Evolutionary conservation across 2,797 vertebrate genomes (phyloP).

Genomic region (Labeo calbasu): DNA sequence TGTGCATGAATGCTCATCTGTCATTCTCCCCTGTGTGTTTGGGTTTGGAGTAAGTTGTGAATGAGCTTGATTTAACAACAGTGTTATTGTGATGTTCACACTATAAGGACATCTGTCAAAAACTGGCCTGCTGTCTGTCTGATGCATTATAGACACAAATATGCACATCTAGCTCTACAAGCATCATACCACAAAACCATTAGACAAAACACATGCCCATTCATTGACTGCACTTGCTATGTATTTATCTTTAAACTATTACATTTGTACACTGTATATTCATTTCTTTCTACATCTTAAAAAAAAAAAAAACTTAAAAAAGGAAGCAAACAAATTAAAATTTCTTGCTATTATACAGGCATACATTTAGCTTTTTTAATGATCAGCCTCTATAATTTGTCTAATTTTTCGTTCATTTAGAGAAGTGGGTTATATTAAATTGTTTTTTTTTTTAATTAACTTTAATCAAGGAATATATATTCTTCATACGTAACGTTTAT

Average conservation of each 20-base stretch:
- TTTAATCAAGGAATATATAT: not conserved
- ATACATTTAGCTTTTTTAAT: not conserved
- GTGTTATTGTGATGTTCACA: constrained; percentile 42
- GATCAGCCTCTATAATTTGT: not conserved
- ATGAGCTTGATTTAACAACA: constrained; percentile 53
- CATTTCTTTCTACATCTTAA: not conserved
- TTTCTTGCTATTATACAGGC: not conserved
- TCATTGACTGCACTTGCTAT: not conserved
- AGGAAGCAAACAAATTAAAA: not conserved
- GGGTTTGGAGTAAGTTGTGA: constrained; percentile 48
- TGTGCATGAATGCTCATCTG: constrained; percentile 57
- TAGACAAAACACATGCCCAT: not conserved
- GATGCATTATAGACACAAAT: not conserved
- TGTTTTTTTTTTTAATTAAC: not conserved
- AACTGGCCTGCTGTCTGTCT: constrained; percentile 21
- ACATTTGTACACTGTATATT: not conserved
- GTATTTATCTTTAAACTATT: not conserved
- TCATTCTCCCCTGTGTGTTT: constrained; percentile 58
- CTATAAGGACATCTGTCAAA: constrained; percentile 42
- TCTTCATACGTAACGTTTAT: not conserved
- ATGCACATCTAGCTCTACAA: not conserved
- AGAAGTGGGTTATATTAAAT: not conserved
- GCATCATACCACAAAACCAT: not conserved
- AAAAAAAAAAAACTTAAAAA: not conserved
- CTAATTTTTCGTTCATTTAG: not conserved